Evolutionary conservation across 2,113 vertebrate species (phyloP).

Genomic region (Grammomys surdaster): DNA sequence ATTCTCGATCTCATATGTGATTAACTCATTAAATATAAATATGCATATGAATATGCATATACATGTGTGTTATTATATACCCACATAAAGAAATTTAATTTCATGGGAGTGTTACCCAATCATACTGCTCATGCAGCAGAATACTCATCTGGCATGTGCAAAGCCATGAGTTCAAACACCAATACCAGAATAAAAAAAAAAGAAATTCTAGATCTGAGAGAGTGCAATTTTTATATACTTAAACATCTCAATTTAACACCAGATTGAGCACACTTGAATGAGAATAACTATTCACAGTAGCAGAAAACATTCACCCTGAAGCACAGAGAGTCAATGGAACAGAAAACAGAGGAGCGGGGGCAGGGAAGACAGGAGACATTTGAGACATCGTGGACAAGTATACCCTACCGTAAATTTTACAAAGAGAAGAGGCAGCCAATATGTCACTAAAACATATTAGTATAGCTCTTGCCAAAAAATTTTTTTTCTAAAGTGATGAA

Average conservation of each 20-base stretch:
- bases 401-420: neutral
- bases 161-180: neutral
- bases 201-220: neutral
- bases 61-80: neutral
- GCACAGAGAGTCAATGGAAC: neutral
- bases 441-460: neutral
- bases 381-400: neutral
- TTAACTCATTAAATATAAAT: neutral
- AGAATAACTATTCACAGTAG: neutral
- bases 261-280: neutral
- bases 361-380: neutral
- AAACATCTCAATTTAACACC: neutral
- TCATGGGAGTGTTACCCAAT: too few species aligned
- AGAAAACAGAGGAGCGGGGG: neutral
- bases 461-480: neutral
- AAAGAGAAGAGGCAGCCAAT: neutral
- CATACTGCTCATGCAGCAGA: neutral
- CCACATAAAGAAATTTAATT: neutral
- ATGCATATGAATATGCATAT: neutral
- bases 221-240: neutral
- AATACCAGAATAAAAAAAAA: neutral
- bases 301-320: neutral
- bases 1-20: too few species aligned
- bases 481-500: neutral
- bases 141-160: neutral